Evolutionary conservation across 2,797 vertebrate species (phyloP), one percentile per base, ranked within the genome.

Genomic region (Platyrinchus mystaceus): DNA sequence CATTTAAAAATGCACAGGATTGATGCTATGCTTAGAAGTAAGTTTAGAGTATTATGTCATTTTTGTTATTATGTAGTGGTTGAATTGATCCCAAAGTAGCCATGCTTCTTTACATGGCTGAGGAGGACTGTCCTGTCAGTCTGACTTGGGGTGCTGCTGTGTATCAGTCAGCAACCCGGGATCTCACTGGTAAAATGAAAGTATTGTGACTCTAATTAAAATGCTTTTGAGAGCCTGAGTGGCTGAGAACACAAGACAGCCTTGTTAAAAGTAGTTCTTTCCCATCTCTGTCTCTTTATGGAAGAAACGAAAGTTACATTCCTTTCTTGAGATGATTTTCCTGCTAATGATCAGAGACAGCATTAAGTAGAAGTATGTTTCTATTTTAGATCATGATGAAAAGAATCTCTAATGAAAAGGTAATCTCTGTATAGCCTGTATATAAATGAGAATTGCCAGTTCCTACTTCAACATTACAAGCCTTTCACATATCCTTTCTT

Each of bases 351-450:
- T 91, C 59, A 66, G 79, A 88, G 56, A n/a, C 30, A 83, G 44
- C 14, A 22, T 84, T 76, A 92, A 70, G 22, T 84, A 63, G 34
- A 59, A 84, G 28, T 41, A 8, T 50, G 10, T 81, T 86, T 81
- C 43, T n/a, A 3, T 86, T 90, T 94, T 62, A 34, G 41, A 47
- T 81, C 55, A 73, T 27, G 66, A 84, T 90, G 50, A 84, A 84
- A 89, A 94, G 67, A 87, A 55, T 91, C 24, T 91, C 22, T 89
- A 36, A 62, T 87, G 50, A 92, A 63, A 94, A 85, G 30, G 22
- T 76, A 64, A 76, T 92, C 27, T 60, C 34, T 71, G 0, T 46
- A 18, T 84, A 87, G 37, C 26, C 62, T 86, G 21, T 52, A 53
- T 91, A 32, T 55, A 88, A 75, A 71, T 81, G 41, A 81, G 69